Base-by-base conservation (phyloP, 2,797 vertebrate species). In the Gymnoscopelus microlampas region DNA sequence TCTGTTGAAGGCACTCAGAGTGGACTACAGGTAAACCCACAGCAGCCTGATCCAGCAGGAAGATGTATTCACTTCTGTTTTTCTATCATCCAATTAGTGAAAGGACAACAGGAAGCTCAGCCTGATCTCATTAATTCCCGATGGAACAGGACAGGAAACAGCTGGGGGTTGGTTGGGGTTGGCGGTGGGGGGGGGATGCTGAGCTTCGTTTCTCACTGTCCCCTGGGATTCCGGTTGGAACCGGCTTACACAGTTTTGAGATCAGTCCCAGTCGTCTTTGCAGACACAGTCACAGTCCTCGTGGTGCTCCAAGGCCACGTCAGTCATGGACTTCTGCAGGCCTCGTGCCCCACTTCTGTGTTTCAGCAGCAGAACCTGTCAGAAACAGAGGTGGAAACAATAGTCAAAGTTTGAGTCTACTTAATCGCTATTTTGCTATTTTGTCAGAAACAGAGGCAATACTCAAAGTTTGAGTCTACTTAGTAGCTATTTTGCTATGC, bases 211-310 rank as follows among this genome's bases (percentile, higher is more conserved):
- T 79, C 70, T 67, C 71, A 72, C 5, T 53, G 51, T 87, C 77
- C 74, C 12, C 53, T 29, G 13, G 73, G 60, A 68, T 55, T 83
- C 73, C 19, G 68, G 77, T 73, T 80, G 68, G 75, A 63, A 74
- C 35, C 80, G 15, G 39, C 39, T 76, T 53, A 66, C 53, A 73
- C 62, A 26, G 55, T 32, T 26, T 24, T 23, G 60, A 3, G 44
- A 94, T 89, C 95, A 96, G 91, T 95, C 95, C 2, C 85, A 85
- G 92, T 94, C 95, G 68, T 96, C 95, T 90, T 94, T 95, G 87
- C 98, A 99, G 76, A 95, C 93, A 83, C 98, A 99, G 92, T 93
- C 90, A 77, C 98, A 99, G 85, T 97, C 97, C 78, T 99, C 98
- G 0, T 99, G 98, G 88, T 99, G 98, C 80, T 99, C 98, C 93